Evolutionary conservation across 2,113 vertebrate species (phyloP).

Genomic region (Cochlearius cochlearius): DNA sequence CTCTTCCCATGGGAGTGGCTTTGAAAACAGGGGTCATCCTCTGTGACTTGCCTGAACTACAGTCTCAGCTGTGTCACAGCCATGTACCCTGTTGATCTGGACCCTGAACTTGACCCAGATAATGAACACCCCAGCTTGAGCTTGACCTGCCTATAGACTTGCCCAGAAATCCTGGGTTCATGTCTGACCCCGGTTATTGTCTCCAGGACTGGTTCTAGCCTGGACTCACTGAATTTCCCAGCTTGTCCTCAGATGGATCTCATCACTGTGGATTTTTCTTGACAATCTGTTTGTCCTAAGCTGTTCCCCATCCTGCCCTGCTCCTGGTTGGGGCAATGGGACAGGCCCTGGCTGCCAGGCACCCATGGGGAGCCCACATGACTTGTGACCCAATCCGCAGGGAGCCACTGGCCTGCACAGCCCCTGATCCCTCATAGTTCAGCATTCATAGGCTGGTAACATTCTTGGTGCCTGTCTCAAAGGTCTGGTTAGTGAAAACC

Average conservation of each 20-base stretch:
- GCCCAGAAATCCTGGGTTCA: not conserved
- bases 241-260: not conserved
- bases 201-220: not conserved
- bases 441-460: not conserved
- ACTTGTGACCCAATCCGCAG: rapidly evolving
- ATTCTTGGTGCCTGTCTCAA: not conserved
- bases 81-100: not conserved
- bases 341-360: not conserved
- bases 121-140: not conserved
- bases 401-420: not conserved
- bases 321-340: not conserved
- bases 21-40: not conserved
- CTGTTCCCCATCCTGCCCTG: not conserved
- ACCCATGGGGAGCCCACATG: not conserved
- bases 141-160: not conserved
- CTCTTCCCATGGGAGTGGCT: not conserved
- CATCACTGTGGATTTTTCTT: not conserved
- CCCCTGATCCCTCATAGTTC: not conserved
- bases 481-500: not conserved
- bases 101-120: not conserved
- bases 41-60: not conserved
- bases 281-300: not conserved
- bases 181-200: not conserved
- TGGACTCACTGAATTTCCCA: not conserved
- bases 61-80: not conserved